These are phyloP conservation scores for Thaumatotibia leucotreta DNA, from an alignment of 1,140 invertebrate genomes.

Conservation along the genomic window DNA sequence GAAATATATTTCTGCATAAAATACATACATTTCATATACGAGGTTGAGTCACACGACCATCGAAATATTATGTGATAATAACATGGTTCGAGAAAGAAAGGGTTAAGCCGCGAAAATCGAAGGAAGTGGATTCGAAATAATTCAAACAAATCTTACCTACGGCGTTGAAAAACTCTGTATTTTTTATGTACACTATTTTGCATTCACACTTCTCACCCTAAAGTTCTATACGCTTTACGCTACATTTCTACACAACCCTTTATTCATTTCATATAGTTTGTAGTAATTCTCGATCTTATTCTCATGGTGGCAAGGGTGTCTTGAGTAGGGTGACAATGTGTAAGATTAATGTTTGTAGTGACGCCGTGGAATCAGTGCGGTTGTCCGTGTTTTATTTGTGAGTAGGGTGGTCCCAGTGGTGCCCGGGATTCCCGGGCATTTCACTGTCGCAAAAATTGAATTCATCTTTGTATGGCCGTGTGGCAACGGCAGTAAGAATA, in stretches of 20 bases:
- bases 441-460: too few species aligned
- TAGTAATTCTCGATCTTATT: neutral
- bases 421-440: too few species aligned
- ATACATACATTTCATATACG: too few species aligned
- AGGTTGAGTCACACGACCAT: too few species aligned
- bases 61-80: too few species aligned
- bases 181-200: neutral
- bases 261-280: neutral
- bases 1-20: too few species aligned
- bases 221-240: neutral
- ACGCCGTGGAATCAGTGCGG: neutral
- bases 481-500: too few species aligned
- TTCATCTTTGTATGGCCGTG: too few species aligned
- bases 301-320: neutral
- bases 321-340: neutral
- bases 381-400: neutral
- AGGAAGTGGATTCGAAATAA: too few species aligned
- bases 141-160: too few species aligned
- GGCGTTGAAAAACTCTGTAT: neutral
- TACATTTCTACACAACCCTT: neutral
- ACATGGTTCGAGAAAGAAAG: too few species aligned
- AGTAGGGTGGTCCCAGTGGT: neutral
- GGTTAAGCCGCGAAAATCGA: too few species aligned
- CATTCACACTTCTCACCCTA: neutral
- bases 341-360: constrained; percentile 1